A percentile compares a stretch with the other conserved stretches of the same genome.
These are phyloP conservation scores for Enteromius mattozi DNA, from an alignment of 2,797 vertebrate genomes.

Conservation along the genomic window DNA sequence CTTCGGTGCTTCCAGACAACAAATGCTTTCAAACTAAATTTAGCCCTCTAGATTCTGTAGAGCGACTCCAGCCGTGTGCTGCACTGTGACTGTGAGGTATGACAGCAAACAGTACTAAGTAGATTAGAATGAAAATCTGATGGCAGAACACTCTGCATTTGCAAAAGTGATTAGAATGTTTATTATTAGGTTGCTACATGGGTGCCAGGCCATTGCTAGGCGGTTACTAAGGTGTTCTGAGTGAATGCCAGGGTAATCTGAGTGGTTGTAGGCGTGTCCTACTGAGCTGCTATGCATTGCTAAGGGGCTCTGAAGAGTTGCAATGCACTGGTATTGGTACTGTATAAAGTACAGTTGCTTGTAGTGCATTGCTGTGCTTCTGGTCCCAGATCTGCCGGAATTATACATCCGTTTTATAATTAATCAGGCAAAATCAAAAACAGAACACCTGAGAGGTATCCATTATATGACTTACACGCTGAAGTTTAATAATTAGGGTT, in stretches of 20 bases:
- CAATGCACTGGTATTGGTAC: no score
- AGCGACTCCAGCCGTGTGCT: neutral
- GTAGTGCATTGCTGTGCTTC: no score
- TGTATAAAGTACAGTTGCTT: no score
- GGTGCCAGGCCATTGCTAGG: neutral
- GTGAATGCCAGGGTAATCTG: neutral
- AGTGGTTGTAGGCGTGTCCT: no score
- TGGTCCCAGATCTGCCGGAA: no score
- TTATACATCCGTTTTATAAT: no score
- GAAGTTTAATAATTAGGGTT: neutral
- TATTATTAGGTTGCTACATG: neutral
- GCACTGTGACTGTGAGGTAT: neutral
- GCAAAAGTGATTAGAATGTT: neutral
- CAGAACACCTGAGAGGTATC: neutral
- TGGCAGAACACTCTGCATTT: neutral
- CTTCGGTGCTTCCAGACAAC: neutral
- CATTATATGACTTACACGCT: neutral
- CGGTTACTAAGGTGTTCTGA: neutral
- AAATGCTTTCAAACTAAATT: slow-evolving; percentile 2
- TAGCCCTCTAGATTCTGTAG: neutral
- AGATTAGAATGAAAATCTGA: neutral
- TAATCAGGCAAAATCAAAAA: no score
- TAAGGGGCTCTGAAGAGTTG: no score
- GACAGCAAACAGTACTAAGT: neutral
- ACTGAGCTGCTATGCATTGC: no score